These are phyloP conservation scores for Euplagia quadripunctaria DNA, from an alignment of 2,888 invertebrate species.

Conservation along the genomic window DNA sequence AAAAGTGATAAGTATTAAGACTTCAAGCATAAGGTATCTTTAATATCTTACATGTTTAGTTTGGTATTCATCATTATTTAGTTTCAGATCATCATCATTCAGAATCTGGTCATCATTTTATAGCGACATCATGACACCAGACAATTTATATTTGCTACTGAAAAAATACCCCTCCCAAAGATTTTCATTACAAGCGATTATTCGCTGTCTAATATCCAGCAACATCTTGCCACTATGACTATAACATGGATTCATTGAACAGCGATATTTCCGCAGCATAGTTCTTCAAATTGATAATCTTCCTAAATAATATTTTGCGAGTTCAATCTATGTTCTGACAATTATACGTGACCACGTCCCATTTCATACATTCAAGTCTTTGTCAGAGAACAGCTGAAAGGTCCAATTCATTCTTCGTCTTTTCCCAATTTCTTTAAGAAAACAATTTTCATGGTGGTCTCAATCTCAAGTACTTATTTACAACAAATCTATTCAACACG, in stretches of 20 bases:
- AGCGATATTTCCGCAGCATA: background rate
- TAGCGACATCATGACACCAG: background rate
- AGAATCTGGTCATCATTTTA: no score
- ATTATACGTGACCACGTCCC: slow-evolving; percentile 28
- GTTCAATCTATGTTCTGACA: background rate
- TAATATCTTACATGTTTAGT: no score
- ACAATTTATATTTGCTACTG: background rate
- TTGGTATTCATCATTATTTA: no score
- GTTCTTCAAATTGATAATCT: background rate
- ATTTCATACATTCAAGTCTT: slow-evolving; percentile 24
- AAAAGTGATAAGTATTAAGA: no score
- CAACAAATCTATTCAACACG: slow-evolving; percentile 60
- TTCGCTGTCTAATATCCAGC: background rate
- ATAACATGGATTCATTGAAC: no score
- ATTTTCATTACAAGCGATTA: background rate
- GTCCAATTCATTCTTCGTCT: background rate
- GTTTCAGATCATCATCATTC: no score
- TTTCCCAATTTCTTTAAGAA: slow-evolving; percentile 7
- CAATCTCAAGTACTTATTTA: slow-evolving; percentile 69
- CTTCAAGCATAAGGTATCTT: no score
- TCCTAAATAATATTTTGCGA: background rate
- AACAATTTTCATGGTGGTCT: slow-evolving; percentile 56
- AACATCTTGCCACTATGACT: background rate
- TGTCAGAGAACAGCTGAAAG: slow-evolving; percentile 34
- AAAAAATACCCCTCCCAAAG: background rate